phyloP scores from a whole-genome alignment of 2,888 invertebrate genomes.

The Drosophila formosana region DNA sequence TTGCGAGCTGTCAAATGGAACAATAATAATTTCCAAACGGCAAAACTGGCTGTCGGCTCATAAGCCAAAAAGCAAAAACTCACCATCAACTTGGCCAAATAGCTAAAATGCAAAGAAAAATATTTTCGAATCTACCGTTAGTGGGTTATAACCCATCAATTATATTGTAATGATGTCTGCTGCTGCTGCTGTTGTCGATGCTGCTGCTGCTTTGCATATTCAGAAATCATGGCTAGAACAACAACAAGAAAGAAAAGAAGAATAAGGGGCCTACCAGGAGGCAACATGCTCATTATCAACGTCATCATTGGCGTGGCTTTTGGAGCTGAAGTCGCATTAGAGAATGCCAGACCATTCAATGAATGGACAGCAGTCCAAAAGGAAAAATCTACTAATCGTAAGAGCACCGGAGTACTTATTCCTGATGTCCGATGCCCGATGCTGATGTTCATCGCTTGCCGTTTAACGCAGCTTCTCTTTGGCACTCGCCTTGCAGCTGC shows the following conservation, averaged over 20 bases:
- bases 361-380: slow-evolving; percentile 66
- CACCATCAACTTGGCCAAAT: slow-evolving; percentile 50
- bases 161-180: slow-evolving; percentile 82
- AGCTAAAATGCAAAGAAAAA: slow-evolving; percentile 49
- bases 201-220: slow-evolving; percentile 51
- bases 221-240: slow-evolving; percentile 60
- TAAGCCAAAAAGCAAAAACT: slow-evolving; percentile 18
- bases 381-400: slow-evolving; percentile 67
- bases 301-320: slow-evolving; percentile 65
- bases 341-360: slow-evolving; percentile 63
- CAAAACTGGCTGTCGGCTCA: slow-evolving; percentile 47
- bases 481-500: slow-evolving; percentile 55
- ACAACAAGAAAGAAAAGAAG: slow-evolving; percentile 22
- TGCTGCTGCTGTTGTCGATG: slow-evolving; percentile 44
- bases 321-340: slow-evolving; percentile 63
- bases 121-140: slow-evolving; percentile 75
- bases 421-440: neutral
- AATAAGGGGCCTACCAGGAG: slow-evolving; percentile 29
- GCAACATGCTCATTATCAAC: slow-evolving; percentile 80
- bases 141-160: slow-evolving; percentile 82
- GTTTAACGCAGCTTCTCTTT: slow-evolving; percentile 64
- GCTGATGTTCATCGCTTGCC: slow-evolving; percentile 67
- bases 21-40: slow-evolving; percentile 72
- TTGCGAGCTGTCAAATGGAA: slow-evolving; percentile 69
- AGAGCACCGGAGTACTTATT: slow-evolving; percentile 12